A percentile compares a stretch with the other conserved stretches of the same genome.
These are phyloP conservation scores for Cyrtonyx montezumae DNA, from an alignment of 2,113 vertebrate species.

Conservation along the genomic window DNA sequence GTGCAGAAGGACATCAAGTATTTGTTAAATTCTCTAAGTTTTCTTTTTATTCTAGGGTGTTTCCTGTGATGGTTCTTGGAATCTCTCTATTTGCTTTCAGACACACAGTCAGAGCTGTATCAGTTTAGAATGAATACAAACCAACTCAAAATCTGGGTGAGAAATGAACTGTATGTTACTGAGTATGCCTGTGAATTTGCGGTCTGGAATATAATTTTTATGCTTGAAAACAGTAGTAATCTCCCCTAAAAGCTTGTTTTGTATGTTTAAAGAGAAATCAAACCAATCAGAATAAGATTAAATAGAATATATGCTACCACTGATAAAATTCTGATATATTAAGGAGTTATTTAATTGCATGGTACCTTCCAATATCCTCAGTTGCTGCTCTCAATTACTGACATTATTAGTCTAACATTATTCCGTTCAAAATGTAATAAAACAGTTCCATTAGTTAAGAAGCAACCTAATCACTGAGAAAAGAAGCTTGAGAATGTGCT, in stretches of 20 bases:
- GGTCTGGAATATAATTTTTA: conserved; percentile 17
- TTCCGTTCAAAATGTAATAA: conserved; percentile 41
- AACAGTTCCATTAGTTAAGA: conserved; percentile 48
- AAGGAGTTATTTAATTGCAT: not conserved
- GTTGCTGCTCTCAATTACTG: conserved; percentile 29
- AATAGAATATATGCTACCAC: not conserved
- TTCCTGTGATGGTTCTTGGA: conserved; percentile 5
- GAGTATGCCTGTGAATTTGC: not conserved
- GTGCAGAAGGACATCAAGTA: conserved; percentile 6
- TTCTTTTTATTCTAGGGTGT: conserved; percentile 6
- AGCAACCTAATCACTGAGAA: conserved; percentile 45
- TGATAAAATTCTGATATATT: conserved; percentile 25
- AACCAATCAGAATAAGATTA: not conserved
- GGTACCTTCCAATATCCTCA: not conserved
- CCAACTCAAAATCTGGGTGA: conserved; percentile 18
- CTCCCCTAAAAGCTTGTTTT: not conserved
- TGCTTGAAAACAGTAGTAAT: not conserved
- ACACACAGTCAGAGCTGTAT: conserved; percentile 23
- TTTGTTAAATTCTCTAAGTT: not conserved
- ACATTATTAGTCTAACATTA: conserved; percentile 38
- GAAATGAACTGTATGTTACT: conserved; percentile 34
- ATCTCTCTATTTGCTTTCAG: conserved; percentile 26
- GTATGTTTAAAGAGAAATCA: conserved; percentile 23
- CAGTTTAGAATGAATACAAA: conserved; percentile 19
- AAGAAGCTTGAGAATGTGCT: conserved; percentile 7